These are phyloP conservation scores for Neostethus bicornis DNA, from an alignment of 2,797 vertebrate species.

Conservation along the genomic window DNA sequence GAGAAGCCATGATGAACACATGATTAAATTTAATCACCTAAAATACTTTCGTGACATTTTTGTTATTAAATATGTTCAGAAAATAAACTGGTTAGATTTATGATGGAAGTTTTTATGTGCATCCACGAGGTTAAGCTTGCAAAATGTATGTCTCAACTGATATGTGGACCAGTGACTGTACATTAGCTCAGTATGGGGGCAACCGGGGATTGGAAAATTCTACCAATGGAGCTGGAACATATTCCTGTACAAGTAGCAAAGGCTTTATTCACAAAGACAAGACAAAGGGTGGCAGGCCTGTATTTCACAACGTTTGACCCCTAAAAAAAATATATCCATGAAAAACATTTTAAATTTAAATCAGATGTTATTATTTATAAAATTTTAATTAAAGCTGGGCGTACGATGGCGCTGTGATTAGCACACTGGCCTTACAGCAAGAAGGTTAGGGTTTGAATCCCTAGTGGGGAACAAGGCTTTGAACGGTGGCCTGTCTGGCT, in stretches of 20 bases:
- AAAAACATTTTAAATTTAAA: too few relatives aligned
- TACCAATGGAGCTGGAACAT: conserved; percentile 74
- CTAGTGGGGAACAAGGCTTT: too few relatives aligned
- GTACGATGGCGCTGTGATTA: too few relatives aligned
- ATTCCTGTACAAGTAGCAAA: conserved; percentile 55
- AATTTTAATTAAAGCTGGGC: too few relatives aligned
- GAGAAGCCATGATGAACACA: conserved; percentile 1
- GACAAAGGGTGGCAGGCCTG: too few relatives aligned
- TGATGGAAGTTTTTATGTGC: not conserved
- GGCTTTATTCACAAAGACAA: conserved; percentile 66
- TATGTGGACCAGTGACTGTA: conserved; percentile 22
- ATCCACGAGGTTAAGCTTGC: not conserved
- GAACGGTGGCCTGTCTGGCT: too few relatives aligned
- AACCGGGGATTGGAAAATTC: conserved; percentile 65
- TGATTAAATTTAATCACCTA: conserved; percentile 1
- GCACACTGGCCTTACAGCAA: too few relatives aligned
- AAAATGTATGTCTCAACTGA: conserved; percentile 7
- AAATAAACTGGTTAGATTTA: not conserved
- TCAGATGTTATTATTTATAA: too few relatives aligned
- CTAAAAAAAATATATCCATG: too few relatives aligned
- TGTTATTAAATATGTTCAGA: not conserved
- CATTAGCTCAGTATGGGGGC: too few relatives aligned
- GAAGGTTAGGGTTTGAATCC: too few relatives aligned
- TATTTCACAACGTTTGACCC: too few relatives aligned
- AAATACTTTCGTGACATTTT: not conserved